Percentiles rank a stretch among this genome's conserved stretches.
Conservation (phyloP, 92 coral and sea anemone genomes). For the Desmophyllum pertusum region DNA sequence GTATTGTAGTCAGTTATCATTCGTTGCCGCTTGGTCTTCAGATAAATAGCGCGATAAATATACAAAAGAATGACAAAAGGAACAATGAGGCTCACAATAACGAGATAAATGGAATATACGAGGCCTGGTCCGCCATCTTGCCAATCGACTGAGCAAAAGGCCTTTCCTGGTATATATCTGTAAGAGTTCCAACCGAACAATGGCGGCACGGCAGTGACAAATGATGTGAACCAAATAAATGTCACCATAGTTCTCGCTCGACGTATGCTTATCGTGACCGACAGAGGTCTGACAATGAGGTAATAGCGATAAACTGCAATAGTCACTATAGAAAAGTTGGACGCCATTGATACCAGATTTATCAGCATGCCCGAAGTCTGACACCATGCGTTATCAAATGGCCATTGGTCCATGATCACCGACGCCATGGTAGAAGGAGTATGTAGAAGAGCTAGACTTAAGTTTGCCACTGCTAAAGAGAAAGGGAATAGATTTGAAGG, state of each 20-base stretch:
- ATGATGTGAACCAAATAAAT: conserved; percentile 84
- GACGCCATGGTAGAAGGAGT: conserved; percentile 78
- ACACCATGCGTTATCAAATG: conserved; percentile 78
- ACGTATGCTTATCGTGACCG: conserved; percentile 67
- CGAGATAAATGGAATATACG: conserved; percentile 66
- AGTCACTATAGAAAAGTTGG: conserved; percentile 76
- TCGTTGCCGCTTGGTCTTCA: conserved; percentile 67
- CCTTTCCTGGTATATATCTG: conserved; percentile 76
- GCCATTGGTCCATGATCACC: conserved; percentile 81
- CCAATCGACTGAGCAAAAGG: conserved; percentile 86
- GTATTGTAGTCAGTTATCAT: conserved; percentile 51
- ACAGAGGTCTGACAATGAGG: conserved; percentile 85
- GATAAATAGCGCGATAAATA: conserved; percentile 84
- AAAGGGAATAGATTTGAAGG: conserved; percentile 70
- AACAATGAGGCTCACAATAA: conserved; percentile 51
- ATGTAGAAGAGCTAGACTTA: conserved; percentile 56
- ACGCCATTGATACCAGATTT: conserved; percentile 68
- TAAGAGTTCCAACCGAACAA: conserved; percentile 89
- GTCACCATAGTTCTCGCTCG: conserved; percentile 76
- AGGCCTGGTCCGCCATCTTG: conserved; percentile 76
- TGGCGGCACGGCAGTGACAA: conserved; percentile 74
- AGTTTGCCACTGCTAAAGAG: conserved; percentile 68
- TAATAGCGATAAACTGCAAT: conserved; percentile 90
- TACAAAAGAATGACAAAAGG: conserved; percentile 72
- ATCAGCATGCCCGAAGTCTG: conserved; percentile 72